Evolutionary conservation across 1,140 invertebrate genomes (phyloP), one percentile per base, ranked within the genome.

Genomic region (Lucilia sericata): DNA sequence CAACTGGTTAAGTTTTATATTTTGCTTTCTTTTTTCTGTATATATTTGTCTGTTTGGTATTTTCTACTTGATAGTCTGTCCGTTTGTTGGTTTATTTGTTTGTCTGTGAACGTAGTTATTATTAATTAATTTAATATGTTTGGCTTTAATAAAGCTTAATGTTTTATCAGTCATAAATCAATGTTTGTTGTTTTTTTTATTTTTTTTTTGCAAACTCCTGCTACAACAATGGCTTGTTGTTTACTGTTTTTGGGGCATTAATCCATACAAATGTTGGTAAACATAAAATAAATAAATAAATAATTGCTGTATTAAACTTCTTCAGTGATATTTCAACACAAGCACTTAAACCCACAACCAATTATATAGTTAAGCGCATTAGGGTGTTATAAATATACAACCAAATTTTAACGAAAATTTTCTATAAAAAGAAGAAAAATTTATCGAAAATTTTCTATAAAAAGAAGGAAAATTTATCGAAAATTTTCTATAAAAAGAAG

Each of bases 91-190:
- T 30, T 30, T 30, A 42, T 42, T 42, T 42, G 42, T 42, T 42
- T 42, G 42, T 42, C 5, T 42, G 42, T 7, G 10, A 10, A 42
- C 42, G 5, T 42, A 42, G 42, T 42, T 70, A 21, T 70, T 70
- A 70, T 70, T 70, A 70, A 70, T 70, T 70, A 70, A 70, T 25
- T 70, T 70, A 70, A 70, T 70, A 70, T 70, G 65, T 70, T 70
- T 70, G 65, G 65, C 65, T 70, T 70, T 21, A 70, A 70, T 70
- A 70, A 70, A 70, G 21, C n/a, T 21, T 70, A 21, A 70, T 19
- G 65, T 70, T 70, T 25, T 70, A 70, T 70, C 65, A 5, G 0
- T 25, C n/a, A 70, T 70, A 70, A 70, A 70, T 70, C 65, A 70
- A 25, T 21, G 65, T 70, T 21, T 70, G 65, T 70, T 70, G 21